Evolutionary conservation across 2,797 vertebrate genomes (phyloP).

Genomic region (Ataeniobius toweri): DNA sequence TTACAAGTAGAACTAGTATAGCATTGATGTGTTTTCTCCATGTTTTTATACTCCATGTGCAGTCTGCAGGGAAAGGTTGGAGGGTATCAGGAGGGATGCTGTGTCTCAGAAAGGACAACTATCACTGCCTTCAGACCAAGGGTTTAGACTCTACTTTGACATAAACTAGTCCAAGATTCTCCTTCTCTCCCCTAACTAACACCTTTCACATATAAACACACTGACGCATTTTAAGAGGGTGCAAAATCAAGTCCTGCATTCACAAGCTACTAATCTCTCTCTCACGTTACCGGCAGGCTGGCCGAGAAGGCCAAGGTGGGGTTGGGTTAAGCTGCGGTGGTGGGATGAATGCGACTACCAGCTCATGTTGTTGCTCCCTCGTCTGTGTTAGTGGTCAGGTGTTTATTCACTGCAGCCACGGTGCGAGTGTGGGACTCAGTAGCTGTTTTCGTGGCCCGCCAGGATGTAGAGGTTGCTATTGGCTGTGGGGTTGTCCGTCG

Average conservation of each 20-base stretch:
- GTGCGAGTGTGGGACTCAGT: slow-evolving; percentile 80
- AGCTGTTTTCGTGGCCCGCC: slow-evolving; percentile 98
- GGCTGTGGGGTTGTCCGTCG: slow-evolving; percentile 96
- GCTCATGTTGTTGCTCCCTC: slow-evolving; percentile 26
- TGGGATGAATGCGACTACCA: slow-evolving; percentile 33
- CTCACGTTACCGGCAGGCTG: slow-evolving; percentile 14
- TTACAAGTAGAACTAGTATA: slow-evolving; percentile 72
- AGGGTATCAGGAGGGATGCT: slow-evolving; percentile 6
- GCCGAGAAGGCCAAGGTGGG: slow-evolving; percentile 7
- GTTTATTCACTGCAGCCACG: slow-evolving; percentile 30
- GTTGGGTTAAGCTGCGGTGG: slow-evolving; percentile 8
- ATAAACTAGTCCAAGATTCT: slow-evolving; percentile 16
- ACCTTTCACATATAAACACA: slow-evolving; percentile 39
- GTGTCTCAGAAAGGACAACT: neutral
- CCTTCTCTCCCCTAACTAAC: slow-evolving; percentile 32
- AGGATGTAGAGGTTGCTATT: slow-evolving; percentile 98
- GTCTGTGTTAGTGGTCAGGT: slow-evolving; percentile 43
- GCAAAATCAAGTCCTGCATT: slow-evolving; percentile 19
- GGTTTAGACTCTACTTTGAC: slow-evolving; percentile 11
- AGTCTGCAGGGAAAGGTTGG: slow-evolving; percentile 19
- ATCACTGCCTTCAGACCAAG: slow-evolving; percentile 17
- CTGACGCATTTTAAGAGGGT: slow-evolving; percentile 21
- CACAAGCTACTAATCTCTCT: slow-evolving; percentile 25
- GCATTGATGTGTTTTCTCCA: slow-evolving; percentile 54
- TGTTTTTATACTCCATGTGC: slow-evolving; percentile 41